Evolutionary conservation across 2,888 invertebrate genomes (phyloP), one percentile per base, ranked within the genome.

Genomic region (Brachyptera risi): DNA sequence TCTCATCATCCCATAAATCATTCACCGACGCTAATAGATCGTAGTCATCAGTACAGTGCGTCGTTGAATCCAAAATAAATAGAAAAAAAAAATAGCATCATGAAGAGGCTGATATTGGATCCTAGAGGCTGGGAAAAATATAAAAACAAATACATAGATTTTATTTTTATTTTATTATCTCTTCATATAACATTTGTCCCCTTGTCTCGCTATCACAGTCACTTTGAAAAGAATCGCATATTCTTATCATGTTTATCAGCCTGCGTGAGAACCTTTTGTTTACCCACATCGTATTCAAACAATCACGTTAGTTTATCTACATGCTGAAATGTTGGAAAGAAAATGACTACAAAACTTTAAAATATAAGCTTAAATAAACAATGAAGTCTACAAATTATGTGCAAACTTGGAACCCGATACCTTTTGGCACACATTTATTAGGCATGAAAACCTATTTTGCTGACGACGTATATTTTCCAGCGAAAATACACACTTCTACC

Each of bases 141-240:
- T n/a, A n/a, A n/a, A n/a, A n/a, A n/a, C n/a, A n/a, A n/a, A n/a
- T 3, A 42, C 21, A 19, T 42, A 5, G 4, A 15, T 42, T 42
- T 42, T 15, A 42, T 13, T 42, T 56, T 59, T 56, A 44, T 62
- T 62, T 62, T 59, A 56, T 63, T 47, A 57, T 63, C 57, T 59
- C 56, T 62, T 54, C 59, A 62, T 62, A 62, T 60, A 59, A 63
- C 51, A 47, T 63, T 59, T 63, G n/a, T n/a, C n/a, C n/a, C 60
- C 63, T 63, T 59, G 57, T 56, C 63, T 60, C 63, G 59, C 60
- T 63, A 63, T 63, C 63, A 63, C 63, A 63, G 63, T 63, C 63
- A 63, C 57, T 63, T 63, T 63, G 63, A 63, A 63, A 63, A 62
- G 59, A 63, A 63, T 63, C 60, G 51, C 50, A 63, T 60, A 60